Evolutionary conservation across 2,113 vertebrate species (phyloP).

Genomic region (Nothoprocta pentlandii): DNA sequence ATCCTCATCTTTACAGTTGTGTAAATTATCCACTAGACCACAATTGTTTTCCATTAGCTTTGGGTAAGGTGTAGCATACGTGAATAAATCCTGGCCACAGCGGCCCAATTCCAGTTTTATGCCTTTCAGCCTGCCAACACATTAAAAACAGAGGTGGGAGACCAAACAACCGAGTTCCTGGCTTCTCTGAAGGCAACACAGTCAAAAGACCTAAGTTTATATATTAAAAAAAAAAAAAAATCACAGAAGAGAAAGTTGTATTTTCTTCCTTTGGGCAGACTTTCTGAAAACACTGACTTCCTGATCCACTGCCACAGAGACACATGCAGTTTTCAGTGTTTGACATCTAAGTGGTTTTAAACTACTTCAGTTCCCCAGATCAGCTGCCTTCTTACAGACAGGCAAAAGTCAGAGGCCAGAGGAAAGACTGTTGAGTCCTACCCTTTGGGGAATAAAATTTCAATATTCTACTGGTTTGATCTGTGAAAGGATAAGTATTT

Average conservation of each 20-base stretch:
- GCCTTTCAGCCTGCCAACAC: not conserved
- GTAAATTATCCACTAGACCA: slow-evolving; percentile 7
- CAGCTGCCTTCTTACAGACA: not conserved
- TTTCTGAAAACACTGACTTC: not conserved
- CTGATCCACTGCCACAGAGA: not conserved
- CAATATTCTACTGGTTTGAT: not conserved
- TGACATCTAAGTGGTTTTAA: not conserved
- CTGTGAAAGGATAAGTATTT: not conserved
- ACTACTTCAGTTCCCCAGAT: not conserved
- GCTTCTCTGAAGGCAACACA: not conserved
- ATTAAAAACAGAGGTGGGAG: not conserved
- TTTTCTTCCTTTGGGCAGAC: not conserved
- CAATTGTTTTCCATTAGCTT: not conserved
- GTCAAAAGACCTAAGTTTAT: not conserved
- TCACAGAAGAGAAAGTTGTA: not conserved
- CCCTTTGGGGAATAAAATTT: not conserved
- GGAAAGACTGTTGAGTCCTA: not conserved
- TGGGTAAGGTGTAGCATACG: not conserved
- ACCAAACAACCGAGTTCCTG: not conserved
- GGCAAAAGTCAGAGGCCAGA: not conserved
- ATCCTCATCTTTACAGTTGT: not conserved
- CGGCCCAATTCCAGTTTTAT: not conserved
- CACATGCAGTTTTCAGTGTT: not conserved
- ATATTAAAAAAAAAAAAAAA: too few relatives aligned
- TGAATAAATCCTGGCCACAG: slow-evolving; percentile 12